Conservation (phyloP, 2,113 vertebrate species). For the Mobula birostris region DNA sequence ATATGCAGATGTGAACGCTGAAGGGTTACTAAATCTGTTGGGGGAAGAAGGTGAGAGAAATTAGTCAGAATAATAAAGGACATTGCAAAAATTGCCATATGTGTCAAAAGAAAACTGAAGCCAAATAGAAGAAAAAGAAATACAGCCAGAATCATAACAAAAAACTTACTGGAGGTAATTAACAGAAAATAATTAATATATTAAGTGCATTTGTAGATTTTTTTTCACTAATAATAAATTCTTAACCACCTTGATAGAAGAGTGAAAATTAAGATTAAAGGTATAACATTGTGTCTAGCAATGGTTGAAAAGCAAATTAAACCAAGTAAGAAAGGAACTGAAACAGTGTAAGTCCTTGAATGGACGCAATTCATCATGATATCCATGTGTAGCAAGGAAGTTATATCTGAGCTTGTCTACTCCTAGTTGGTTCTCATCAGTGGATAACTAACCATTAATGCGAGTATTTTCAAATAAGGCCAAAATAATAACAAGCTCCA, state of each 20-base stretch:
- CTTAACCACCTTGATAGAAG: not conserved
- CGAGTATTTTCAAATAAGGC: not conserved
- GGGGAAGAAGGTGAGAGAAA: not conserved
- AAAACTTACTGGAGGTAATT: not conserved
- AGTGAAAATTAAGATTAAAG: not conserved
- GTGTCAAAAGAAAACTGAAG: not conserved
- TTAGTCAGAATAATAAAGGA: not conserved
- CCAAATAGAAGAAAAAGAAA: constrained; percentile 17
- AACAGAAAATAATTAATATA: not conserved
- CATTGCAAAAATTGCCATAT: not conserved
- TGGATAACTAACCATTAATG: not conserved
- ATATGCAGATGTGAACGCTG: not conserved
- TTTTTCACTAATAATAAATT: not conserved
- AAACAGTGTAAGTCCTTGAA: not conserved
- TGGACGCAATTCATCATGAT: not conserved
- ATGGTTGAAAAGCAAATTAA: not conserved
- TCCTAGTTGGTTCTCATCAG: not conserved
- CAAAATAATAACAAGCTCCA: not conserved
- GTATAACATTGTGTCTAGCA: not conserved
- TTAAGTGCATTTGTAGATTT: not conserved
- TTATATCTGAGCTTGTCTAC: not conserved
- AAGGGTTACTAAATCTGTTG: not conserved
- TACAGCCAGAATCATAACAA: not conserved
- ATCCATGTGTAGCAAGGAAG: not conserved
- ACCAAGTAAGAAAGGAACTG: not conserved